phyloP scores from a whole-genome alignment of 2,113 vertebrate species.

The Trematocara macrostoma region DNA sequence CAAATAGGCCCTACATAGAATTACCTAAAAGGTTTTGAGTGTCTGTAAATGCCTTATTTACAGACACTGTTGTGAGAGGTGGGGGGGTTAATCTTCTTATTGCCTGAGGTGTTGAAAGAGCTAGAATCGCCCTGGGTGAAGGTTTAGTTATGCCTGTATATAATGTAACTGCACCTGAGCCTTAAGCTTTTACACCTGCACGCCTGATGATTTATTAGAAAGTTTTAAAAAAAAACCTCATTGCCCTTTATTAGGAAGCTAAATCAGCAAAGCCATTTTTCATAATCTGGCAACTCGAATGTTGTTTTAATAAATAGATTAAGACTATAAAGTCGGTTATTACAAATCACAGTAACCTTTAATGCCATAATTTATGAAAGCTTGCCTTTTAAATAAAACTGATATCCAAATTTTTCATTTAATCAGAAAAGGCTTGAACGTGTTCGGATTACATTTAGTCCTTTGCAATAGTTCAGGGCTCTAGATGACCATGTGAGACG shows the following conservation, averaged over 20 bases:
- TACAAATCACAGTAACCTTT: not conserved
- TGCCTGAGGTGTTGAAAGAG: not conserved
- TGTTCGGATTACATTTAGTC: not conserved
- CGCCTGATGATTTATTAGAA: not conserved
- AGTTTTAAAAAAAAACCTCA: not conserved
- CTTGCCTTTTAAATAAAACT: not conserved
- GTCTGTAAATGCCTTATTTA: not conserved
- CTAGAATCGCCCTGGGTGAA: not conserved
- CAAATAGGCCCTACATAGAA: not conserved
- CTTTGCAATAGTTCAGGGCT: not conserved
- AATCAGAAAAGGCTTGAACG: not conserved
- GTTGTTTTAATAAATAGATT: not conserved
- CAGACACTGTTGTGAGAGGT: not conserved
- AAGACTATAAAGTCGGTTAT: not conserved
- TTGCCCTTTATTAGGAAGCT: not conserved
- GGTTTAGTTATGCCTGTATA: not conserved
- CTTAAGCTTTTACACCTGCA: not conserved
- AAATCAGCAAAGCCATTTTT: not conserved
- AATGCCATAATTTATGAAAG: not conserved
- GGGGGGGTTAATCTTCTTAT: not conserved
- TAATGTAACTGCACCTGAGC: not conserved
- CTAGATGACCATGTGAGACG: not conserved
- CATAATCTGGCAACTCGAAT: not conserved
- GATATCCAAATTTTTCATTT: not conserved
- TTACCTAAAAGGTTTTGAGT: not conserved